Evolutionary conservation across 2,797 vertebrate species (phyloP), one percentile per base, ranked within the genome.

Genomic region (Thamnophis elegans): DNA sequence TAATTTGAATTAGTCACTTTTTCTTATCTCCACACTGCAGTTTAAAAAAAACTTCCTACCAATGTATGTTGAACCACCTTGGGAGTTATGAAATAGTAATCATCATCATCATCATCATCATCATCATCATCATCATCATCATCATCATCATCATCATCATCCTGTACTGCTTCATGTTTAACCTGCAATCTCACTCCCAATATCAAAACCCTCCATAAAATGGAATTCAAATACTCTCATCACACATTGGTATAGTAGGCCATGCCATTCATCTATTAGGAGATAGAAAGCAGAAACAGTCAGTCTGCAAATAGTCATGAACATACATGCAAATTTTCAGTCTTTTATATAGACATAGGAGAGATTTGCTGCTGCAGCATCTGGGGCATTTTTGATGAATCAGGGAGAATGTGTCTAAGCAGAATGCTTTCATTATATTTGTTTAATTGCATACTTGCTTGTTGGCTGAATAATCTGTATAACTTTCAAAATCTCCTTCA

Each of bases 401-500:
- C 4, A 32, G n/a, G 73, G 68, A 54, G 91, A 91, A n/a, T 59
- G 0, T 0, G 0, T 4, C 51, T 93, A 85, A 82, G 20, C 59
- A 92, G 91, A 92, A 82, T 28, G 87, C 58, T 8, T 36, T 55
- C 25, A 87, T 91, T 93, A 88, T 32, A 89, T 53, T 62, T 82
- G 0, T 92, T 91, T 94, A 90, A 91, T 89, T 28, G 92, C 28
- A 93, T 1, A 65, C 1, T 87, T 60, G 3, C 26, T 91, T 93
- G 82, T 91, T 54, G 92, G 85, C 10, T 95, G 87, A 85, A 32
- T 55, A 93, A 53, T 88, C 92, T 78, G 87, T 91, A 13, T 88
- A 89, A 26, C 47, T 47, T 0, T 0, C 13, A 73, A 36, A 51
- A 1, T 9, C 28, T 90, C 28, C n/a, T 58, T 89, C 1, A 1